These are phyloP conservation scores for Antidorcas marsupialis DNA, from an alignment of 2,113 vertebrate species.

Conservation along the genomic window DNA sequence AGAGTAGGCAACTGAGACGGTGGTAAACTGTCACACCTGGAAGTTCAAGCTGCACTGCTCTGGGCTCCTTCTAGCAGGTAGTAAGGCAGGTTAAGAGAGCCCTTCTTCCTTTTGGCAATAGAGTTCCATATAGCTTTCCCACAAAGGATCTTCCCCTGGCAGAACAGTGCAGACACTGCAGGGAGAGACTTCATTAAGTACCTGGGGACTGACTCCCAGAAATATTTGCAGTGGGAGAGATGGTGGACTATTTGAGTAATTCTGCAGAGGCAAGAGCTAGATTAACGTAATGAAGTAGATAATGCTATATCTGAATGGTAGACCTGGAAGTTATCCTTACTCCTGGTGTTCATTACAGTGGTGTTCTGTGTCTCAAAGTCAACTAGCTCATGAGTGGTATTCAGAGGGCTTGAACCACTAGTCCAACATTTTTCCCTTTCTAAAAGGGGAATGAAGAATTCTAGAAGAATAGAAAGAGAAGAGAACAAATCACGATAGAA, in stretches of 20 bases:
- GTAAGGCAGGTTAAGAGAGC: neutral
- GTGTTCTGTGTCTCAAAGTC: neutral
- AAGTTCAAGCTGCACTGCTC: neutral
- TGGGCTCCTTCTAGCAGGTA: neutral
- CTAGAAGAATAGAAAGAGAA: neutral
- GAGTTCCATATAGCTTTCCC: neutral
- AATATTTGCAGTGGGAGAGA: neutral
- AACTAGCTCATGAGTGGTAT: neutral
- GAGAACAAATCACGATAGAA: neutral
- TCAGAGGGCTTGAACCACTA: neutral
- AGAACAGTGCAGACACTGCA: neutral
- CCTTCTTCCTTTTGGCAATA: neutral
- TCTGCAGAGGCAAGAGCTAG: neutral
- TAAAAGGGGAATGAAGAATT: neutral
- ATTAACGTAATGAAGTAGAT: neutral
- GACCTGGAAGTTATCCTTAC: neutral
- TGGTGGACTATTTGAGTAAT: neutral
- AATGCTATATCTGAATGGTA: neutral
- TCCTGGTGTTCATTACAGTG: neutral
- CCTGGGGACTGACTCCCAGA: neutral
- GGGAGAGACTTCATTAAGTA: neutral
- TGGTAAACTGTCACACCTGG: neutral
- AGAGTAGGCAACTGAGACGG: neutral
- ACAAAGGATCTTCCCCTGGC: neutral
- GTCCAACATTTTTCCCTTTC: neutral